Percentiles rank a stretch among this genome's conserved stretches.
These are phyloP conservation scores for Tetramorium simillimum DNA, from an alignment of 1,140 invertebrate genomes.

Conservation along the genomic window DNA sequence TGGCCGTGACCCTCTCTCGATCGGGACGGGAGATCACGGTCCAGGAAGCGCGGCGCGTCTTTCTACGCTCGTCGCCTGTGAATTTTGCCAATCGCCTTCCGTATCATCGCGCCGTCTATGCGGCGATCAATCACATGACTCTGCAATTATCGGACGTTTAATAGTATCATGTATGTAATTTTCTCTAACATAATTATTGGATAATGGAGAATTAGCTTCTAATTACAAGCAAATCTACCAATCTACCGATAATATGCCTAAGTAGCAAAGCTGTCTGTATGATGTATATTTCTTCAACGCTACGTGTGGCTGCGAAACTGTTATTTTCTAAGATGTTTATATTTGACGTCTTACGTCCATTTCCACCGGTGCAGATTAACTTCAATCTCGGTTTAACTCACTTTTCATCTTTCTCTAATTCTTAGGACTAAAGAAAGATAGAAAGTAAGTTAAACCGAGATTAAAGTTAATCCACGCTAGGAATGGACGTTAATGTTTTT, in stretches of 20 bases:
- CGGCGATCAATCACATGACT: background rate
- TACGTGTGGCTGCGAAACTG: background rate
- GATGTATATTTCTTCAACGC: background rate
- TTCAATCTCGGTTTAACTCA: too few relatives aligned
- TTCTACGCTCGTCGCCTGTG: background rate
- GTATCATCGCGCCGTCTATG: conserved; percentile 6
- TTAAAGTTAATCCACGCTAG: too few relatives aligned
- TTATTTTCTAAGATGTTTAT: background rate
- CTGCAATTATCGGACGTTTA: background rate
- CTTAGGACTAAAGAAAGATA: too few relatives aligned
- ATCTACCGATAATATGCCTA: background rate
- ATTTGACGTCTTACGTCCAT: too few relatives aligned
- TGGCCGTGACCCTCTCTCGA: conserved; percentile 51
- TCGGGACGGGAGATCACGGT: conserved; percentile 1
- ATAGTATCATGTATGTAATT: background rate
- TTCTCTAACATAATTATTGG: background rate
- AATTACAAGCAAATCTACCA: background rate
- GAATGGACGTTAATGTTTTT: too few relatives aligned
- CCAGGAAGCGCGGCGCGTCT: conserved; percentile 34
- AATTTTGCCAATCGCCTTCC: conserved; percentile 15
- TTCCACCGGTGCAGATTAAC: too few relatives aligned
- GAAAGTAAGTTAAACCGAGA: too few relatives aligned
- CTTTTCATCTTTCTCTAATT: too few relatives aligned
- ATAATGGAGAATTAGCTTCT: background rate
- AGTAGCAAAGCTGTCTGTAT: background rate